These are phyloP conservation scores for Scolopax bukidnonensis DNA, from an alignment of 2,797 vertebrate species.

Conservation along the genomic window DNA sequence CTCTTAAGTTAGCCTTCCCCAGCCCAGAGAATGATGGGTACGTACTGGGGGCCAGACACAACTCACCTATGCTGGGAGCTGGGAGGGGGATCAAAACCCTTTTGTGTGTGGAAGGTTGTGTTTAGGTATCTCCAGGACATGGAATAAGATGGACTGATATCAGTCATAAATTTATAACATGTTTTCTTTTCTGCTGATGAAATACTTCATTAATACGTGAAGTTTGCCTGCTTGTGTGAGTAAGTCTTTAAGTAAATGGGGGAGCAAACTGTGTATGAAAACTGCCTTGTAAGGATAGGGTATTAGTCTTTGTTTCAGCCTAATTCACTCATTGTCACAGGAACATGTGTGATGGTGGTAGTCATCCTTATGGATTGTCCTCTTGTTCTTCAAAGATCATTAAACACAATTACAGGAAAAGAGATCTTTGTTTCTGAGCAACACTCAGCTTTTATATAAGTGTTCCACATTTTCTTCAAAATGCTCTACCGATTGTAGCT, in stretches of 20 bases:
- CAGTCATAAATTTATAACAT: not conserved
- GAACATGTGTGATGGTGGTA: constrained; percentile 58
- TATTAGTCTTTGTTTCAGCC: constrained; percentile 46
- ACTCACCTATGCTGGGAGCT: not conserved
- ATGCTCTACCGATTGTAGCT: constrained; percentile 25
- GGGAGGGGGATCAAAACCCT: not conserved
- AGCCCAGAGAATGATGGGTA: not conserved
- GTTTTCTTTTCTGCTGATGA: not conserved
- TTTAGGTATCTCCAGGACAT: not conserved
- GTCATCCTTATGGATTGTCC: constrained; percentile 60
- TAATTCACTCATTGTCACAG: constrained; percentile 49
- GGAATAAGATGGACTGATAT: not conserved
- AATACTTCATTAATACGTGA: not conserved
- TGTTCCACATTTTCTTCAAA: constrained; percentile 58
- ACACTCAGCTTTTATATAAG: constrained; percentile 59
- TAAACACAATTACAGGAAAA: constrained; percentile 65
- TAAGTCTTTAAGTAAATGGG: not conserved
- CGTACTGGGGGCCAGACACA: not conserved
- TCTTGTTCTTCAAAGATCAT: constrained; percentile 61
- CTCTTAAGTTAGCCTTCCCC: not conserved
- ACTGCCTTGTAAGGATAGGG: constrained; percentile 10
- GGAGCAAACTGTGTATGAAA: constrained; percentile 25
- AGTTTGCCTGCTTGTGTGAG: not conserved
- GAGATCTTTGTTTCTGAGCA: constrained; percentile 57
- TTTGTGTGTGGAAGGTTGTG: not conserved